phyloP scores from a whole-genome alignment of 2,797 vertebrate genomes.

The Petrocephalus sullivani region DNA sequence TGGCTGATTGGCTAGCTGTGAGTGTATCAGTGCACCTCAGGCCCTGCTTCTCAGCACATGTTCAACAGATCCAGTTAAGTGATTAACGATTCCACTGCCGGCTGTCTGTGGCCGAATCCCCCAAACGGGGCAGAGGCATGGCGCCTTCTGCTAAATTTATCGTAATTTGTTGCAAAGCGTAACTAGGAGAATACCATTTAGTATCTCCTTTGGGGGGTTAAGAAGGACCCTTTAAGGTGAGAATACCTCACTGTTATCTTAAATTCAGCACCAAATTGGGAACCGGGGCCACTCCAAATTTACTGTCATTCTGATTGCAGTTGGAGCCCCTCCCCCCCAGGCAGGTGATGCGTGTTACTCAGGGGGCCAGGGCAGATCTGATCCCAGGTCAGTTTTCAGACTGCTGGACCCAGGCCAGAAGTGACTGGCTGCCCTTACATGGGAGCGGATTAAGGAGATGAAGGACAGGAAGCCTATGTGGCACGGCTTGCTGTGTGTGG shows the following conservation, averaged over 20 bases:
- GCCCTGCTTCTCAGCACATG: background rate
- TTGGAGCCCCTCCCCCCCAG: background rate
- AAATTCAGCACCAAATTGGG: background rate
- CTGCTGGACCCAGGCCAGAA: background rate
- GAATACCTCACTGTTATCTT: background rate
- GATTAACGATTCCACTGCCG: background rate
- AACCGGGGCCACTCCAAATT: background rate
- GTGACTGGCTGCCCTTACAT: slow-evolving; percentile 17
- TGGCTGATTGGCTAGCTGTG: background rate
- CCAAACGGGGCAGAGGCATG: background rate
- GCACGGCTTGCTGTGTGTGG: background rate
- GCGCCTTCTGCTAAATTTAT: background rate
- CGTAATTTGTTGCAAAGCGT: background rate
- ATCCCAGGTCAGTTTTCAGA: slow-evolving; percentile 30
- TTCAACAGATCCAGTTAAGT: background rate
- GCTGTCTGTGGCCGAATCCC: background rate
- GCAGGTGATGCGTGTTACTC: background rate
- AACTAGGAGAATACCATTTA: background rate
- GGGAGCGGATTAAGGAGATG: background rate
- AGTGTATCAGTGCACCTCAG: background rate
- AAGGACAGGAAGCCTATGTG: background rate
- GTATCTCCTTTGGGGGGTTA: background rate
- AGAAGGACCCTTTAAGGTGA: background rate
- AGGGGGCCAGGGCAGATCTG: slow-evolving; percentile 19
- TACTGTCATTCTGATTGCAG: background rate